These are phyloP conservation scores for Aphidius ervi DNA, from an alignment of 1,140 invertebrate genomes.

Conservation along the genomic window DNA sequence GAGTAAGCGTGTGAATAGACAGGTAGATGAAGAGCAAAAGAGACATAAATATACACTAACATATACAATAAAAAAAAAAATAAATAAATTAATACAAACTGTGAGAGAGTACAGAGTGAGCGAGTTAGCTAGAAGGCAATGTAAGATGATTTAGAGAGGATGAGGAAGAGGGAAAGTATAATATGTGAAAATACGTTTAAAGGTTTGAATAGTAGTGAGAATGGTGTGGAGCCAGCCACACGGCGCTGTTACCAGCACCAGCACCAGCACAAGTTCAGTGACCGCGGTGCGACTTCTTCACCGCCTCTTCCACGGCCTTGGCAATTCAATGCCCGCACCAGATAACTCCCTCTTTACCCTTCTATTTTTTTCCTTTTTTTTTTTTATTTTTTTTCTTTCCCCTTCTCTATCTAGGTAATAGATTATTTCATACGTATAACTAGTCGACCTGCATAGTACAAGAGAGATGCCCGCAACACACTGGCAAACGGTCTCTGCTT, in stretches of 20 bases:
- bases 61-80: neutral
- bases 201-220: neutral
- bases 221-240: slow-evolving; percentile 6
- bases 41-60: neutral
- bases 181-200: slow-evolving; percentile 1
- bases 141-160: slow-evolving; percentile 7
- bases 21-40: slow-evolving; percentile 1
- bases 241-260: slow-evolving; percentile 20
- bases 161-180: slow-evolving; percentile 12
- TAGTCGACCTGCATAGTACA: slow-evolving; percentile 30
- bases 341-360: slow-evolving; percentile 39
- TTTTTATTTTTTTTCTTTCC: neutral
- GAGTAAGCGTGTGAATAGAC: slow-evolving; percentile 21
- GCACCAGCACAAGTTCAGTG: slow-evolving; percentile 39
- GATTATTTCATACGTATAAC: slow-evolving; percentile 50
- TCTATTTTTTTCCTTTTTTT: too few species aligned
- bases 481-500: slow-evolving; percentile 20
- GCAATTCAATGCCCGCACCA: slow-evolving; percentile 51
- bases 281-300: slow-evolving; percentile 46
- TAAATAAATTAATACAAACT: too few species aligned
- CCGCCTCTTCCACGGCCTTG: slow-evolving; percentile 45
- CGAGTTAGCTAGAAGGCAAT: slow-evolving; percentile 10
- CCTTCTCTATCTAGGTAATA: slow-evolving; percentile 39
- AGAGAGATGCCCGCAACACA: neutral
- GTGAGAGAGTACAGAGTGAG: neutral